Evolutionary conservation across 2,797 vertebrate genomes (phyloP).

Genomic region (Apogon talboti): DNA sequence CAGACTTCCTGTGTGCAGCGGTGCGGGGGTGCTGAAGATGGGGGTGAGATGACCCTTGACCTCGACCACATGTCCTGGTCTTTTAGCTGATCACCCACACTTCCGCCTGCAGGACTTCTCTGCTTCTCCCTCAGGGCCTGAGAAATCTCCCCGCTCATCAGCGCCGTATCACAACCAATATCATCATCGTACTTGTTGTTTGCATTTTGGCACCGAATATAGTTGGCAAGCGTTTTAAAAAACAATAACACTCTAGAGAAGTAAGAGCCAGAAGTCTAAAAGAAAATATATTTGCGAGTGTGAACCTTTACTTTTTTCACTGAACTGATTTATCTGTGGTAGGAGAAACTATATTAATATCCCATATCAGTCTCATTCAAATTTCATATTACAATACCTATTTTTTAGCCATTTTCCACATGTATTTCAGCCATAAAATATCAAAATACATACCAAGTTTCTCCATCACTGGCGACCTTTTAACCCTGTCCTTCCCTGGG

Average conservation of each 20-base stretch:
- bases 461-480: slow-evolving; percentile 53
- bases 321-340: neutral
- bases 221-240: neutral
- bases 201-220: neutral
- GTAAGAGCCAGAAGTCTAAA: slow-evolving; percentile 6
- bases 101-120: slow-evolving; percentile 62
- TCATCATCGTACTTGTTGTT: neutral
- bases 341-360: slow-evolving; percentile 5
- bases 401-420: neutral
- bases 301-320: slow-evolving; percentile 14
- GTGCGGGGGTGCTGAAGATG: slow-evolving; percentile 68
- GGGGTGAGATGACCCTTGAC: slow-evolving; percentile 74
- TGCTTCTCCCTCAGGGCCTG: slow-evolving; percentile 43
- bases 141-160: slow-evolving; percentile 48
- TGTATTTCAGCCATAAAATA: neutral
- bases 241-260: neutral
- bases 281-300: slow-evolving; percentile 14
- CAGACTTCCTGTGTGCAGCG: slow-evolving; percentile 76
- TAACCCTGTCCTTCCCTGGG: slow-evolving; percentile 56
- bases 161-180: neutral
- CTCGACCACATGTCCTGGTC: slow-evolving; percentile 78
- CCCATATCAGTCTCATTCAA: neutral
- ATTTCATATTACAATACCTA: neutral
- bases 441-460: neutral
- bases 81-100: slow-evolving; percentile 72